Evolutionary conservation across 2,888 invertebrate genomes (phyloP), one percentile per base, ranked within the genome.

Genomic region (Nomada ferruginata): DNA sequence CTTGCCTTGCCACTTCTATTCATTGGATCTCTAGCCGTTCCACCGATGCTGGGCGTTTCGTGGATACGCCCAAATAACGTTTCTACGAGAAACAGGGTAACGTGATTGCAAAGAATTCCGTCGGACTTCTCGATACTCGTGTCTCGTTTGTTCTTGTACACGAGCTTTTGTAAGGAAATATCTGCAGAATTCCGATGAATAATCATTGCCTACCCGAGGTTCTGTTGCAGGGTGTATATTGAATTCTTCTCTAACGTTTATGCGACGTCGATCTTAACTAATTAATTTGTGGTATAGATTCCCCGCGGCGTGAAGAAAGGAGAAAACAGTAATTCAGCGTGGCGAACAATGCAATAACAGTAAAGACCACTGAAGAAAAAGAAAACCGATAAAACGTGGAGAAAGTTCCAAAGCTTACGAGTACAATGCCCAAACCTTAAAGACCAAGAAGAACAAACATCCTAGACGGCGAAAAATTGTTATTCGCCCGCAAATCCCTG

Each of bases 21-120:
- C 64, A 20, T 29, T 26, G 42, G 29, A 70, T 61, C 23, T 52
- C 44, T 61, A 29, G 9, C 29, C 63, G 23, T 59, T 76, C 65
- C 76, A 64, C 60, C 36, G 60, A 82, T 64, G 50, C 50, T 63
- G 83, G 15, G 52, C 44, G n/a, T 36, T 53, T 53, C 42, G 50
- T 26, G 66, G 44, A 70, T 82, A 82, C 66, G 71, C 66, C 74
- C 65, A 73, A 81, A 74, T 73, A 61, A 82, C 42, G 42, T 53
- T 52, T 20, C 20, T 11, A 23, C 23, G 20, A 60, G 60, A 20
- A 47, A 47, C 47, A 44, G 47, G 76, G 60, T 70, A 42, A 63
- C 53, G 63, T 65, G 42, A 70, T 60, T 63, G 65, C 74, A 44
- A 70, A 52, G 72, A 72, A 81, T 81, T 71, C 50, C 71, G 52